These are phyloP conservation scores for Cephalopachus bancanus DNA, from an alignment of 2,797 vertebrate genomes.

Conservation along the genomic window DNA sequence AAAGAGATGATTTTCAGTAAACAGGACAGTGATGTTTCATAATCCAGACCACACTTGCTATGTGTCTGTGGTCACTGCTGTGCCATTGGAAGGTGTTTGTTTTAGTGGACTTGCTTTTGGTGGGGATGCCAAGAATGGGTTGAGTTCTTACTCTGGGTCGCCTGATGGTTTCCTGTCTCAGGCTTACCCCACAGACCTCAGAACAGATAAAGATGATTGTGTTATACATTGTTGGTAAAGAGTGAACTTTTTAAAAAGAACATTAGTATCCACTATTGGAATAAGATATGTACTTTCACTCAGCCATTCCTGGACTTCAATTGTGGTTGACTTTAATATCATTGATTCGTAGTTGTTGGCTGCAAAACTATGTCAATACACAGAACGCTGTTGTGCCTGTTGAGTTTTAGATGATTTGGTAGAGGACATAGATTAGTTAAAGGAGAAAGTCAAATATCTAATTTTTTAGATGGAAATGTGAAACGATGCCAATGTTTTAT, in stretches of 20 bases:
- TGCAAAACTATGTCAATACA: slow-evolving; percentile 39
- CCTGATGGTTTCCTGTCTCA: slow-evolving; percentile 40
- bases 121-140: background rate
- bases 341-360: slow-evolving; percentile 58
- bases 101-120: background rate
- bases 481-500: background rate
- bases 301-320: background rate
- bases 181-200: slow-evolving; percentile 28
- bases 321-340: slow-evolving; percentile 54
- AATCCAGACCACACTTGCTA: slow-evolving; percentile 62
- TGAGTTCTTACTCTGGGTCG: slow-evolving; percentile 49
- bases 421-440: slow-evolving; percentile 49
- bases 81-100: slow-evolving; percentile 63
- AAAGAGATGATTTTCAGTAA: slow-evolving; percentile 59
- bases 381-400: slow-evolving; percentile 45
- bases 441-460: slow-evolving; percentile 66
- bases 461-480: slow-evolving; percentile 54
- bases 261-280: background rate
- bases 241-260: slow-evolving; percentile 4
- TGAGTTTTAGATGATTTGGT: slow-evolving; percentile 66
- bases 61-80: slow-evolving; percentile 27
- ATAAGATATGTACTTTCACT: slow-evolving; percentile 26
- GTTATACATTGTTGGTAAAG: background rate
- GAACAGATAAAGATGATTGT: slow-evolving; percentile 39
- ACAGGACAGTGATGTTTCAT: slow-evolving; percentile 44